Evolutionary conservation across 2,888 invertebrate species (phyloP).

Genomic region (Caenorhabditis sp.): DNA sequence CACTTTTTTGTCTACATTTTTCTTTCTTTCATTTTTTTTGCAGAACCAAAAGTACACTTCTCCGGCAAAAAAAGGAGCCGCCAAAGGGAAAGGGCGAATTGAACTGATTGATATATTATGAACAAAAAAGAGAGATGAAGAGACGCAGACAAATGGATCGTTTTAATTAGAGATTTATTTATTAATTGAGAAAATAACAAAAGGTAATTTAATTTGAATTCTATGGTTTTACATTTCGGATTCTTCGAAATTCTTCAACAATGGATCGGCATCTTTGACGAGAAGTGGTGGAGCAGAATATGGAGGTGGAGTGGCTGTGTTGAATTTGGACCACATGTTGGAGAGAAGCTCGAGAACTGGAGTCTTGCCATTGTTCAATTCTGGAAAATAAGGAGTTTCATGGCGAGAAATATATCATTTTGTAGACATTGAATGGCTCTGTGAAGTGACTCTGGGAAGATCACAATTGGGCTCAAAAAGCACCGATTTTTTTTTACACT

Average conservation of each 20-base stretch:
- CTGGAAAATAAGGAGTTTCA: no score
- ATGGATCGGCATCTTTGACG: slow-evolving; percentile 36
- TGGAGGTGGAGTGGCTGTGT: slow-evolving; percentile 35
- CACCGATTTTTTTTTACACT: no score
- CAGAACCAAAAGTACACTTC: no score
- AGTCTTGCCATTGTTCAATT: slow-evolving; percentile 38
- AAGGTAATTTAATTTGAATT: not conserved
- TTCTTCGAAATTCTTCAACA: slow-evolving; percentile 41
- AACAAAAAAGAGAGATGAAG: not conserved
- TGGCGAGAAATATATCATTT: no score
- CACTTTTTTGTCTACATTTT: no score
- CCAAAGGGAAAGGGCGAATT: no score
- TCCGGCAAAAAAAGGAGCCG: no score
- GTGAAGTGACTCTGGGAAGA: no score
- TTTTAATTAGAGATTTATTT: not conserved
- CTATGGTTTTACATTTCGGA: slow-evolving; percentile 27
- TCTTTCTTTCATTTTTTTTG: no score
- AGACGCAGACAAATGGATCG: not conserved
- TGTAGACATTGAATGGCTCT: not conserved
- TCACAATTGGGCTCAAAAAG: no score
- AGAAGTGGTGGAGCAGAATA: slow-evolving; percentile 40
- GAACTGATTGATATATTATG: no score
- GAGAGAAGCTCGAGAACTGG: slow-evolving; percentile 31
- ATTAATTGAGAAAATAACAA: not conserved
- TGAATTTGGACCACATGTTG: slow-evolving; percentile 37